Base-by-base conservation (phyloP, 2,113 vertebrate species). In the Salvelinus namaycush region DNA sequence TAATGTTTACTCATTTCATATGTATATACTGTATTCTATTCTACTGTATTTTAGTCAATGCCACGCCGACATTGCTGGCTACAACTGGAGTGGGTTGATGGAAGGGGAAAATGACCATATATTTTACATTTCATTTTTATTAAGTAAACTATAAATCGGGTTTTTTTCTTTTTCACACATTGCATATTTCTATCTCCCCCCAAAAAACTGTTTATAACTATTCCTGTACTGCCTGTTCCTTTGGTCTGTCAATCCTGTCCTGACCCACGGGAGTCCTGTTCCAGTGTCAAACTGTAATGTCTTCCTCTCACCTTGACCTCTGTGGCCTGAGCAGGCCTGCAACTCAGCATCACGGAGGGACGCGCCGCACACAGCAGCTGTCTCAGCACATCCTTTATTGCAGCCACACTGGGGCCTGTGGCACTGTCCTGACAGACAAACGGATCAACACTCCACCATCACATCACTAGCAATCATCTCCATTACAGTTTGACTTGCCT, bases 341-440 rank as follows among this genome's bases (percentile, higher is more conserved):
- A 91, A 91, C 91, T 96, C 91, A 99, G 89, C 67, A 94, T 80
- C 68, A 97, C 91, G 0, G 93, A 95, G 0, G 98, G 95, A 27
- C 83, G 92, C 5, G 93, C 93, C 11, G 84, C 87, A 70, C 90
- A 88, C 1, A 98, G 86, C 79, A 98, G 89, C 86, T 86, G 88
- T 82, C 82, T 93, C 82, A 99, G 54, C 75, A 92, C 84, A 68
- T 92, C 92, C 89, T 77, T 90, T 49, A 99, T 81, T 0, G 79
- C 86, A 27, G 91, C 87, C 18, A 86, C 68, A 67, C 92, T 87
- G 31, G 84, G 84, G 67, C 79, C 27, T 13, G 26, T 75, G 44
- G 65, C 26, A n/a, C 70, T 74, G 76, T 79, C 80, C 92, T 93
- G 83, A 65, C 5, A 59, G 71, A 86, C 54, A 44, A 34, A 65